These are phyloP conservation scores for Betta splendens DNA, from an alignment of 2,797 vertebrate genomes.

Conservation along the genomic window DNA sequence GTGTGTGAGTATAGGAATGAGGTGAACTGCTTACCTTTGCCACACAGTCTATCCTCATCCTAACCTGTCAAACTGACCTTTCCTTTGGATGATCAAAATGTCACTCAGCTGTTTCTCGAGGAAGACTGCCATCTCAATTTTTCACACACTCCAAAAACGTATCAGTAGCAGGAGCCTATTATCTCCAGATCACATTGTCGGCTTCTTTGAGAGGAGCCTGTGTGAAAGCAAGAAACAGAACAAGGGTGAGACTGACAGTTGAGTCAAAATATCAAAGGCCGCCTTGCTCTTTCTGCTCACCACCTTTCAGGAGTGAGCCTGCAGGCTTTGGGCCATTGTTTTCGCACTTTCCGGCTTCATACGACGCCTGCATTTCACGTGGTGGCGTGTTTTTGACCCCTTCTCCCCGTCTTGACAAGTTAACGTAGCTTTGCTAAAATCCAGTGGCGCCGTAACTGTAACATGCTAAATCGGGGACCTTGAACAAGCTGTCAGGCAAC, in stretches of 20 bases:
- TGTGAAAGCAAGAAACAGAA: conserved; percentile 26
- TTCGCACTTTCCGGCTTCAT: conserved; percentile 4
- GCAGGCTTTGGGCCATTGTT: conserved; percentile 23
- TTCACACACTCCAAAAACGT: conserved; percentile 33
- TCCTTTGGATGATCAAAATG: conserved; percentile 58
- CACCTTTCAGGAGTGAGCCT: conserved; percentile 7
- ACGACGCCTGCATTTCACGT: conserved; percentile 1
- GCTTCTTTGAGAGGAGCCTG: conserved; percentile 33
- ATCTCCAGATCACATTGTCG: conserved; percentile 31
- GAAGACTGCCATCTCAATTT: conserved; percentile 36
- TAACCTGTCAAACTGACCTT: conserved; percentile 56
- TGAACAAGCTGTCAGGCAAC: conserved; percentile 2
- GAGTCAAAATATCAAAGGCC: conserved; percentile 44
- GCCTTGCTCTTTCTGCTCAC: conserved; percentile 14
- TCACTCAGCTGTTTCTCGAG: conserved; percentile 41
- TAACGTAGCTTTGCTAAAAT: conserved; percentile 6
- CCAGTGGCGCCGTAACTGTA: conserved; percentile 16
- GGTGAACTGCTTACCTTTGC: conserved; percentile 9
- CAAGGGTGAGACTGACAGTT: conserved; percentile 23
- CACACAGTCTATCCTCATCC: conserved; percentile 15
- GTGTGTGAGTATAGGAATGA: conserved; percentile 8
- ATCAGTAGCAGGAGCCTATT: conserved; percentile 22
- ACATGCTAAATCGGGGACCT: conserved; percentile 7
- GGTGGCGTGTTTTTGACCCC: conserved; percentile 14
- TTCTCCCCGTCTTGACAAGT: conserved; percentile 4